Evolutionary conservation across 2,113 vertebrate genomes (phyloP).

Genomic region (Petrocephalus zakoni): DNA sequence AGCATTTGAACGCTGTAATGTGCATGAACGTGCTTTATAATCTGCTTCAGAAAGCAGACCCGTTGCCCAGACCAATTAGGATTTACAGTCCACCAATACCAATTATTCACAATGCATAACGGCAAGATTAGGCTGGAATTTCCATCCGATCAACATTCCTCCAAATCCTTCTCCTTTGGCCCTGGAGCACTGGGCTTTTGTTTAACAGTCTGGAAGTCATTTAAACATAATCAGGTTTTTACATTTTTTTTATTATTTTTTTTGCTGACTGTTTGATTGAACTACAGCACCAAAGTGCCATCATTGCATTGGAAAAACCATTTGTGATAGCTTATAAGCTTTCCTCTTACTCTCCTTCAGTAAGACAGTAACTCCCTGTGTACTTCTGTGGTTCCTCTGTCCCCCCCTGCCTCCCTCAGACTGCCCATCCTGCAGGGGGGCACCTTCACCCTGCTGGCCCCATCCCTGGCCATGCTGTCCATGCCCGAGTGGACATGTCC

Average conservation of each 20-base stretch:
- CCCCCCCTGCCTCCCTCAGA: slow-evolving; percentile 48
- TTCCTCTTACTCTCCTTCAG: background rate
- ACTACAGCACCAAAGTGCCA: background rate
- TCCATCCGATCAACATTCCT: slow-evolving; percentile 55
- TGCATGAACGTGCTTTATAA: background rate
- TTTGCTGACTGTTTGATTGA: background rate
- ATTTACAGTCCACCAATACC: background rate
- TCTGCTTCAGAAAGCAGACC: background rate
- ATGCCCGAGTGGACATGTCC: slow-evolving; percentile 88
- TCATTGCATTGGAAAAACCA: background rate
- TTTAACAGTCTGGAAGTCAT: background rate
- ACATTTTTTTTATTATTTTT: background rate
- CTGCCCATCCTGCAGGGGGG: slow-evolving; percentile 93
- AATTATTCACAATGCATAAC: background rate
- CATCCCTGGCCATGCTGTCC: slow-evolving; percentile 85
- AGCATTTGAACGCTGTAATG: background rate
- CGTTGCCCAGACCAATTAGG: background rate
- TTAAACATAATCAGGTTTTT: background rate
- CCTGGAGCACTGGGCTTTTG: background rate
- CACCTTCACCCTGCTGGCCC: slow-evolving; percentile 79
- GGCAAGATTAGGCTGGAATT: slow-evolving; percentile 52
- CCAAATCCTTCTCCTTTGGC: slow-evolving; percentile 26
- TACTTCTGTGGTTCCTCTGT: background rate
- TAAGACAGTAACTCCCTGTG: background rate
- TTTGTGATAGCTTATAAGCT: background rate